These are phyloP conservation scores for Styela clava DNA, from an alignment of 23 tunicate genomes.

Conservation along the genomic window DNA sequence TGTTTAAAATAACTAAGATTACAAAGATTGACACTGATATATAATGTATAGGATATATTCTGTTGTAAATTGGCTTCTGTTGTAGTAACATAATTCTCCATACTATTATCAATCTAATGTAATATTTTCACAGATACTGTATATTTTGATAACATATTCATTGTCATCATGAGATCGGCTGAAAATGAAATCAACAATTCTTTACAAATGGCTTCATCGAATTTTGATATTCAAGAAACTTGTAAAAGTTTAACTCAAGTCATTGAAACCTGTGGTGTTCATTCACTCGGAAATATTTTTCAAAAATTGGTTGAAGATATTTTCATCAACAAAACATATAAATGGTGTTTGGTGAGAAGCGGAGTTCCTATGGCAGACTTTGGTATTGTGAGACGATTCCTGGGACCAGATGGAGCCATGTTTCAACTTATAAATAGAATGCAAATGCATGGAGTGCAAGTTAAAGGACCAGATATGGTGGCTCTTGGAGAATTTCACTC, in stretches of 20 bases:
- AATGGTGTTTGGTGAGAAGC: slow-evolving; percentile 39
- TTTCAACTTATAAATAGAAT: slow-evolving; percentile 54
- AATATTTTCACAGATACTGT: too few species aligned
- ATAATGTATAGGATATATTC: too few species aligned
- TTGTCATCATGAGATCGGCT: slow-evolving; percentile 7
- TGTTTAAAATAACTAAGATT: too few species aligned
- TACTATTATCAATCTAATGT: too few species aligned
- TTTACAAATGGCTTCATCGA: slow-evolving; percentile 25
- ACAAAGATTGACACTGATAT: too few species aligned
- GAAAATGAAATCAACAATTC: slow-evolving; percentile 9
- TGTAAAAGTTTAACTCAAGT: slow-evolving; percentile 57
- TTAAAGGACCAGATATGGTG: background rate
- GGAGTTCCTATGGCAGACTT: slow-evolving; percentile 21
- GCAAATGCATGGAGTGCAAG: slow-evolving; percentile 45
- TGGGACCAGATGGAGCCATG: slow-evolving; percentile 67
- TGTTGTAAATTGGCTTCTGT: too few species aligned
- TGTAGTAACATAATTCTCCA: too few species aligned
- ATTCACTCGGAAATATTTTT: slow-evolving; percentile 41
- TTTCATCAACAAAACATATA: slow-evolving; percentile 32
- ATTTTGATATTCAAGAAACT: slow-evolving; percentile 34
- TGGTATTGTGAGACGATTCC: slow-evolving; percentile 41
- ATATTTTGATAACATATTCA: too few species aligned
- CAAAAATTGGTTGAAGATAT: slow-evolving; percentile 42
- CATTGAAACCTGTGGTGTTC: slow-evolving; percentile 46
- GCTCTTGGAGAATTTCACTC: background rate